Evolutionary conservation across 1,140 invertebrate genomes (phyloP), one percentile per base, ranked within the genome.

Genomic region (Gonioctena quinquepunctata): DNA sequence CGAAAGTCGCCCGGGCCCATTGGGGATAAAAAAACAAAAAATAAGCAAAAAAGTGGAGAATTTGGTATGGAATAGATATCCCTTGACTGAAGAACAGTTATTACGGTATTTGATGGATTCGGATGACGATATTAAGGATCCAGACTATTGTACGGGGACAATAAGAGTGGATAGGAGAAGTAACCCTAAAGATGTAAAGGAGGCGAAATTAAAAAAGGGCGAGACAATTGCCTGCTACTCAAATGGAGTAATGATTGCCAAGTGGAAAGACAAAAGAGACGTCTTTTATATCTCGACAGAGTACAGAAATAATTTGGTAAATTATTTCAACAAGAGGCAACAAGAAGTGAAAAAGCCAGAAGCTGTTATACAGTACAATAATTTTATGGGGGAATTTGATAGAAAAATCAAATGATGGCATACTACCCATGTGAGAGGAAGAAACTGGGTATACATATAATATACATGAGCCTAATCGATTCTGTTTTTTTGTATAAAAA

Each of bases 261-360:
- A 84, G 75, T 83, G 83, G 80, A 74, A 68, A 27, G 79, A 83
- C 63, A 81, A 82, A 42, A 69, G 76, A 42, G 77, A 72, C 18
- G 61, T 70, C 77, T 50, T 72, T 79, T 33, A 49, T 77, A 33
- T 77, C 78, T 72, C 71, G 79, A 57, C 66, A 49, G 66, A 72
- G 28, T 71, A 62, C 49, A 22, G 18, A 66, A 71, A n/a, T n/a
- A n/a, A n/a, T n/a, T n/a, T n/a, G n/a, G n/a, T n/a, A n/a, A n/a
- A n/a, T n/a, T n/a, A n/a, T n/a, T n/a, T n/a, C n/a, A n/a, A n/a
- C n/a, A n/a, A n/a, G n/a, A n/a, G n/a, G n/a, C n/a, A n/a, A n/a
- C n/a, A n/a, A n/a, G n/a, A n/a, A n/a, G n/a, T n/a, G n/a, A n/a
- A n/a, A n/a, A n/a, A n/a, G n/a, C n/a, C n/a, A n/a, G n/a, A n/a